A percentile compares a stretch with the other conserved stretches of the same genome.
Evolutionary conservation across 2,888 invertebrate species (phyloP).

Genomic region (Platerodrilus igneus): DNA sequence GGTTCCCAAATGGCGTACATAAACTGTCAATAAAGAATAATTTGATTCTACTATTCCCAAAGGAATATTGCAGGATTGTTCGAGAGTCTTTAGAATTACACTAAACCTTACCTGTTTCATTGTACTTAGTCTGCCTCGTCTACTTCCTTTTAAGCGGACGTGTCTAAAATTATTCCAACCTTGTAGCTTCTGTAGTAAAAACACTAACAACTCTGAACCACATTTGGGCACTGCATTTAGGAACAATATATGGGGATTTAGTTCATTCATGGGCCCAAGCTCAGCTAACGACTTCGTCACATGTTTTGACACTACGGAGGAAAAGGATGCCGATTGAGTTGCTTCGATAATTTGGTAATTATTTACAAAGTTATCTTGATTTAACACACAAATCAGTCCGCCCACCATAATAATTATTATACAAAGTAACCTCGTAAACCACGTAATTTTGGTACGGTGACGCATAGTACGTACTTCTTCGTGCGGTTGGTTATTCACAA

Average conservation of each 20-base stretch:
- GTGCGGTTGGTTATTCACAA: slow-evolving; percentile 6
- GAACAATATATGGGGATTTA: slow-evolving; percentile 53
- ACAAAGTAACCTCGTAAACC: slow-evolving; percentile 28
- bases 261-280: slow-evolving; percentile 48
- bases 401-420: slow-evolving; percentile 25
- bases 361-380: slow-evolving; percentile 14
- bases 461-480: slow-evolving; percentile 19
- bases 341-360: too few species aligned
- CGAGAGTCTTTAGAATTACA: too few species aligned
- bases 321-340: slow-evolving; percentile 17
- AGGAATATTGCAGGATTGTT: too few species aligned
- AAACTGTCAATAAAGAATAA: too few species aligned
- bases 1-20: too few species aligned
- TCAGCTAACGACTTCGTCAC: slow-evolving; percentile 53
- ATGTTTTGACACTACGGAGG: slow-evolving; percentile 34
- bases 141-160: slow-evolving; percentile 48
- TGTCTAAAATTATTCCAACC: slow-evolving; percentile 58
- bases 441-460: slow-evolving; percentile 23
- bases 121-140: slow-evolving; percentile 37
- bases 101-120: slow-evolving; percentile 48
- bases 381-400: slow-evolving; percentile 28
- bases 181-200: slow-evolving; percentile 56
- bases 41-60: too few species aligned
- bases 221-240: slow-evolving; percentile 58
- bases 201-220: slow-evolving; percentile 57